Evolutionary conservation across 1,140 invertebrate genomes (phyloP), one percentile per base, ranked within the genome.

Genomic region (Plectrocnemia conspersa): DNA sequence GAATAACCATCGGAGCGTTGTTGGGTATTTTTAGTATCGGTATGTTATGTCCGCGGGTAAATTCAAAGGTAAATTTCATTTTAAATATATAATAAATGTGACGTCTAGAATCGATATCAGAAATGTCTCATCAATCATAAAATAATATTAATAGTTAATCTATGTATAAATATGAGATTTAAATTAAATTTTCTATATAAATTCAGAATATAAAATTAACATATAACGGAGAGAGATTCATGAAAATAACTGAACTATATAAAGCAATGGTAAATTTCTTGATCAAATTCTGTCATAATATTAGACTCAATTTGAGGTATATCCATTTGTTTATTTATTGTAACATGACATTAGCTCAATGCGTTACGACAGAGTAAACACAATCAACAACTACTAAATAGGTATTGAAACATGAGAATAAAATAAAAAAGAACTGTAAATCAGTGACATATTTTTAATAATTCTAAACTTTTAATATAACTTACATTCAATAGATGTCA

Each of bases 21-120:
- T 65, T 86, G 0, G 84, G 82, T 1, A 62, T 84, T 15, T 86
- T 86, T 63, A 79, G 76, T 3, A 64, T 86, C 1, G 85, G 84
- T 42, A 81, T 86, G 64, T 77, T 86, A 13, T 77, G 82, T 58
- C 82, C 82, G 0, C 78, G 80, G 66, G 80, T 79, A 1, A 79
- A 79, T 63, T 70, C 74, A 64, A 77, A 75, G 56, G 78, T 80
- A 67, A 68, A 66, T 63, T 24, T 42, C 25, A 35, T 1, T 50
- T 10, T 52, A n/a, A 38, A 13, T 50, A 2, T 29, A 36, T 2
- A 19, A 10, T 56, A 22, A n/a, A n/a, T n/a, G n/a, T n/a, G n/a
- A n/a, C n/a, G n/a, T n/a, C n/a, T n/a, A n/a, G n/a, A n/a, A n/a
- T 9, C 10, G 22, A 2, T 21, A 40, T 11, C 22, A 11, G 9